phyloP scores from a whole-genome alignment of 2,113 vertebrate species.

The Cyphomyrus plagiostoma region DNA sequence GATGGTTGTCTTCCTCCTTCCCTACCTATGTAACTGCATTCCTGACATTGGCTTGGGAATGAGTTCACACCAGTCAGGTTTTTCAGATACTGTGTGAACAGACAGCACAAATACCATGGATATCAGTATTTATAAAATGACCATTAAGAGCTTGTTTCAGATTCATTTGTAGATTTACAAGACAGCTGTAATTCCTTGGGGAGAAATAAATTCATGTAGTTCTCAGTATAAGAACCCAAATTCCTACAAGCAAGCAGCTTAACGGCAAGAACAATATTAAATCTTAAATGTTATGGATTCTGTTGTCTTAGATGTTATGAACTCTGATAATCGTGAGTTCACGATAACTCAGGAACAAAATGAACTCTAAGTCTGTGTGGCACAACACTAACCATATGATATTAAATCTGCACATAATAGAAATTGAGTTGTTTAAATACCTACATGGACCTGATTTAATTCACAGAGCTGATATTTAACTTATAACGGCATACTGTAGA shows the following conservation, averaged over 20 bases:
- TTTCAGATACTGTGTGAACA: constrained; percentile 16
- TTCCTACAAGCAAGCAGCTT: not conserved
- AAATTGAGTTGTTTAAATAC: not conserved
- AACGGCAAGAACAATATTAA: not conserved
- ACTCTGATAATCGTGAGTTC: not conserved
- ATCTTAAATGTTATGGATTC: not conserved
- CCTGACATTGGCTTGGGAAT: constrained; percentile 44
- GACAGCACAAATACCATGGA: not conserved
- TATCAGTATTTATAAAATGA: not conserved
- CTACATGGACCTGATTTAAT: not conserved
- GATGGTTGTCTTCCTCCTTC: constrained; percentile 32
- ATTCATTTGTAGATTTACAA: not conserved
- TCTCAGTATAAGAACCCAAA: not conserved
- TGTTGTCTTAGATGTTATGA: no score
- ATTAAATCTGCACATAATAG: not conserved
- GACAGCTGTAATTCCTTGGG: not conserved
- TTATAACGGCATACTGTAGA: not conserved
- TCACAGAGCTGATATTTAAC: not conserved
- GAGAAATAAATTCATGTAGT: not conserved
- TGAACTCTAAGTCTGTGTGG: not conserved
- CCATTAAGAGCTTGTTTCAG: not conserved
- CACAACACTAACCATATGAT: not conserved
- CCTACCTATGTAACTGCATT: constrained; percentile 57
- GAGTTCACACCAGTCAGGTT: constrained; percentile 39
- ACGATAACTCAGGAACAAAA: not conserved